Evolutionary conservation across 2,113 vertebrate species (phyloP), one percentile per base, ranked within the genome.

Genomic region (Hystrix cristata): DNA sequence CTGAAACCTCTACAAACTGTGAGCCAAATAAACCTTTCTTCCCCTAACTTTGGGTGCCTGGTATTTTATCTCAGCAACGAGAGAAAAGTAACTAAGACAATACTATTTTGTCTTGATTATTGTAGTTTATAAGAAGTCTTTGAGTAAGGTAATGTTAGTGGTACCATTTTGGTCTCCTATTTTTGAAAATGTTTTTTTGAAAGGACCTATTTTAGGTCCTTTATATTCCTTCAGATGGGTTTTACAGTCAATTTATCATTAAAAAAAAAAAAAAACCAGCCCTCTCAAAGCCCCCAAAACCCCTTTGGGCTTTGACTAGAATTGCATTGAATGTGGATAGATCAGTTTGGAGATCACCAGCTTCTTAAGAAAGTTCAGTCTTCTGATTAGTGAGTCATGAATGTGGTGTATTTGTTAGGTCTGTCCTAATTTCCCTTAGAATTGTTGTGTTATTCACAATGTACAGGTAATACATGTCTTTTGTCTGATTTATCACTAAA

Each of bases 331-430:
- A 29, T 34, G 2, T n/a, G 69, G 11, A 3, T 3, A 71, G 19
- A 21, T 34, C 1, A 7, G 1, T 69, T 29, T 80, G 38, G 34
- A 16, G 67, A 76, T 46, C 53, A 31, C 2, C 4, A 7, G 48
- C 38, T 10, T 71, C 53, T 79, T 43, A 16, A 65, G 46, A n/a
- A 38, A 3, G 53, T 11, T 7, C 8, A 34, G 15, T 46, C 62
- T 92, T 62, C 69, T n/a, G 48, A 29, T 12, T 6, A 27, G 53
- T 25, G 23, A 62, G 5, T 15, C 0, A 0, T 15, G 53, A 38
- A 34, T 18, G 1, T 10, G 48, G 19, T 15, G 0, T 9, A 7
- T 16, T 1, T 43, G 51, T 62, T 21, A 19, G n/a, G 31, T 6
- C 1, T 23, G 10, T 59, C 55, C 71, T 19, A 13, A 57, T 74